Evolutionary conservation across 2,113 vertebrate species (phyloP).

Genomic region (Eretmochelys imbricata): DNA sequence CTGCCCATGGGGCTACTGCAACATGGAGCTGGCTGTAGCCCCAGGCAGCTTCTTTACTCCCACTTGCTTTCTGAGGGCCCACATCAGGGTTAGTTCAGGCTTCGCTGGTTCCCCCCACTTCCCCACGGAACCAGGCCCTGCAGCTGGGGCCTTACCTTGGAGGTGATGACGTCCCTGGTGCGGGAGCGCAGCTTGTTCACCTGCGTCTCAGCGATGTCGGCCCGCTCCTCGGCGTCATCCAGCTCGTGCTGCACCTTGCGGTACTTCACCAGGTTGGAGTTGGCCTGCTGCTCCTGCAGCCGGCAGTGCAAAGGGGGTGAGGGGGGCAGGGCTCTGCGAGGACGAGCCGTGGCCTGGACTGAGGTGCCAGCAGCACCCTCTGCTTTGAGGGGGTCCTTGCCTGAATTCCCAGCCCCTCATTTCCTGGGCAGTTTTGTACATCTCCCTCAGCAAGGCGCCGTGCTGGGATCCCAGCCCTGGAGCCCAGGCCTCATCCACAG

Average conservation of each 20-base stretch:
- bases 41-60: background rate
- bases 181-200: slow-evolving; percentile 90
- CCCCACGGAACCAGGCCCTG: too few species aligned
- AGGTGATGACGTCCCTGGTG: slow-evolving; percentile 73
- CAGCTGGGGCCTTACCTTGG: slow-evolving; percentile 78
- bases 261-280: slow-evolving; percentile 85
- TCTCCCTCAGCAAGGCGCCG: too few species aligned
- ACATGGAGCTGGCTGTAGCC: background rate
- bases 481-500: background rate
- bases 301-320: accelerated
- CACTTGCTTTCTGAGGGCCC: background rate
- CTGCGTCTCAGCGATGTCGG: slow-evolving; percentile 88
- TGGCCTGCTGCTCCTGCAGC: slow-evolving; percentile 90
- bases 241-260: slow-evolving; percentile 91
- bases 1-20: too few species aligned
- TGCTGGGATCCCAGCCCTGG: background rate
- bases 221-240: slow-evolving; percentile 90
- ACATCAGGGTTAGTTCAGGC: background rate
- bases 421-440: background rate
- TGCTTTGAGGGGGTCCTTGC: accelerated
- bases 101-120: too few species aligned
- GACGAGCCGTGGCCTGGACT: accelerated
- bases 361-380: accelerated
- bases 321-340: accelerated
- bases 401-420: background rate